phyloP scores from a whole-genome alignment of 2,888 invertebrate genomes.

The Parelbella ahira region DNA sequence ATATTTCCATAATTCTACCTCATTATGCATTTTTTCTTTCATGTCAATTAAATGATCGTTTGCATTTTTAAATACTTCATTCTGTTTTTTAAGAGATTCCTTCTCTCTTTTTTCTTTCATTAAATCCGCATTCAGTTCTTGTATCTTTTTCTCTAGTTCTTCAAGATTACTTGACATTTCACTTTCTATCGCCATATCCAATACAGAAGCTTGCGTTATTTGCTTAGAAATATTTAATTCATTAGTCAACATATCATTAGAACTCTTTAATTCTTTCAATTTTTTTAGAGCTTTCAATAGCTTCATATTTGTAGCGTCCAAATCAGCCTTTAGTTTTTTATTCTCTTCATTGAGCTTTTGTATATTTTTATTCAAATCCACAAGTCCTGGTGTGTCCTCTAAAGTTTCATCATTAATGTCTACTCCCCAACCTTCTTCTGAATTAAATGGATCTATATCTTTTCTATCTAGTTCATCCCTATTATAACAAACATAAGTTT shows the following conservation, averaged over 20 bases:
- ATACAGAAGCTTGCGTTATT: slow-evolving; percentile 78
- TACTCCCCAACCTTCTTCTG: slow-evolving; percentile 71
- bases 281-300: slow-evolving; percentile 90
- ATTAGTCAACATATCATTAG: slow-evolving; percentile 81
- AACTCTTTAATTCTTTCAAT: slow-evolving; percentile 89
- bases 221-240: slow-evolving; percentile 78
- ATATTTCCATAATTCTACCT: slow-evolving; percentile 86
- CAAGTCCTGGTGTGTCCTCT: slow-evolving; percentile 61
- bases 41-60: slow-evolving; percentile 89
- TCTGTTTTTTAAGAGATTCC: slow-evolving; percentile 83
- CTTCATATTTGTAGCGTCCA: slow-evolving; percentile 84
- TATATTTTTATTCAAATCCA: slow-evolving; percentile 81
- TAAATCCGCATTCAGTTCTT: slow-evolving; percentile 79
- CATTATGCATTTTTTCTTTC: slow-evolving; percentile 90
- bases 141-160: slow-evolving; percentile 83
- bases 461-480: slow-evolving; percentile 36
- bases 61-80: slow-evolving; percentile 86
- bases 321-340: slow-evolving; percentile 80
- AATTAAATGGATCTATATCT: slow-evolving; percentile 62
- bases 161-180: slow-evolving; percentile 86
- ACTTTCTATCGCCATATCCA: slow-evolving; percentile 89
- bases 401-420: slow-evolving; percentile 53
- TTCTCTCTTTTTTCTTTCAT: slow-evolving; percentile 84
- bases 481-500: slow-evolving; percentile 76
- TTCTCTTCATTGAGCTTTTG: slow-evolving; percentile 80